Conservation (phyloP, 2,888 invertebrate genomes). For the Hedya salicella region DNA sequence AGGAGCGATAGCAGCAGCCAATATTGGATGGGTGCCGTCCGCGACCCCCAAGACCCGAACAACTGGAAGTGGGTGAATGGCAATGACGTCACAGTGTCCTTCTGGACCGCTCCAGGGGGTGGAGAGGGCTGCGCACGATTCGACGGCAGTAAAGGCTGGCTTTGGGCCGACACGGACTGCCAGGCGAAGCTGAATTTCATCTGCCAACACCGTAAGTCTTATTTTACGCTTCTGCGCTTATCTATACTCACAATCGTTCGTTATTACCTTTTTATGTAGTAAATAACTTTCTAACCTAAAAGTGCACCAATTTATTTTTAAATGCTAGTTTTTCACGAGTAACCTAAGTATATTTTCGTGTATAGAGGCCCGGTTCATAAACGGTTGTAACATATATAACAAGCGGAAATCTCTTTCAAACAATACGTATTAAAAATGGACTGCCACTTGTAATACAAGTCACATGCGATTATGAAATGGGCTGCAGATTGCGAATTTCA, state of each 20-base stretch:
- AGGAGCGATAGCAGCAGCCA: slow-evolving; percentile 95
- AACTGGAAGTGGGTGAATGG: slow-evolving; percentile 97
- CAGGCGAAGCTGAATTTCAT: slow-evolving; percentile 93
- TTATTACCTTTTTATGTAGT: background rate
- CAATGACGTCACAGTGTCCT: slow-evolving; percentile 94
- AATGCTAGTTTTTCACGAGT: too few relatives aligned
- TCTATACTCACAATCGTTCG: background rate
- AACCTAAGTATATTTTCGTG: too few relatives aligned
- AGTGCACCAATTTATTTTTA: too few relatives aligned
- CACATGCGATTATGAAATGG: too few relatives aligned
- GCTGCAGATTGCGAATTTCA: too few relatives aligned
- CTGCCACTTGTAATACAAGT: too few relatives aligned
- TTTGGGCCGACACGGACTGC: slow-evolving; percentile 97
- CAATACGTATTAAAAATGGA: too few relatives aligned
- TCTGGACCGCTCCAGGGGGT: slow-evolving; percentile 95
- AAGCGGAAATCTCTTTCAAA: too few relatives aligned
- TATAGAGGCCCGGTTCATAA: too few relatives aligned
- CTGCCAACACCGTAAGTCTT: slow-evolving; percentile 95
- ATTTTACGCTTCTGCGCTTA: slow-evolving; percentile 40
- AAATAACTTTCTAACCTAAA: background rate
- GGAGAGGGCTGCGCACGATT: slow-evolving; percentile 94
- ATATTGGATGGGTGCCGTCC: slow-evolving; percentile 97
- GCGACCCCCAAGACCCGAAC: slow-evolving; percentile 90
- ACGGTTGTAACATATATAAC: too few relatives aligned
- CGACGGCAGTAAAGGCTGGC: slow-evolving; percentile 97